These are phyloP conservation scores for Oncorhynchus nerka DNA, from an alignment of 2,113 vertebrate species.

Conservation along the genomic window DNA sequence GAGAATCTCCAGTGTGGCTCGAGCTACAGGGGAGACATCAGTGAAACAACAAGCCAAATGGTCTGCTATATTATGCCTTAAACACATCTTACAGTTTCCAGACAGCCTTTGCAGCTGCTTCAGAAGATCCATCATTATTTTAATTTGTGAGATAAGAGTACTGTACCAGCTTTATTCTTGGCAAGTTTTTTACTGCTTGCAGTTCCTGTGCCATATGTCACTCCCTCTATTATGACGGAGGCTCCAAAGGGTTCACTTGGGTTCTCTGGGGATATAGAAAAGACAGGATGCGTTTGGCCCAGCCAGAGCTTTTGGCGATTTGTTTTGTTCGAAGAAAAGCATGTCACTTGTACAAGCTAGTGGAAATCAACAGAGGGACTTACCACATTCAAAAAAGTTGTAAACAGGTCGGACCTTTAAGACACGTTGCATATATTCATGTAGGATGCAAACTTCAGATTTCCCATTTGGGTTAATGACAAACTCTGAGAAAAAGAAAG, in stretches of 20 bases:
- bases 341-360: not conserved
- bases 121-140: not conserved
- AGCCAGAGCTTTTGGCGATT: not conserved
- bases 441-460: constrained; percentile 97
- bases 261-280: constrained; percentile 81
- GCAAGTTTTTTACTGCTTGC: constrained; percentile 99
- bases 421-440: constrained; percentile 99
- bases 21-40: constrained; percentile 72
- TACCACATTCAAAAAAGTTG: constrained; percentile 99
- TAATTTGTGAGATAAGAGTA: too few relatives aligned
- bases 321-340: not conserved
- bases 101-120: not conserved
- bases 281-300: not conserved
- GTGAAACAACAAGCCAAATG: not conserved
- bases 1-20: constrained; percentile 99
- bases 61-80: not conserved
- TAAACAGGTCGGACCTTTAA: constrained; percentile 99
- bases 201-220: constrained; percentile 97
- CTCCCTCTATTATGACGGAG: constrained; percentile 97
- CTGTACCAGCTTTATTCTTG: constrained; percentile 99
- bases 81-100: not conserved
- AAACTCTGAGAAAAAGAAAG: constrained; percentile 80
- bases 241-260: constrained; percentile 99
- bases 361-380: constrained; percentile 58
- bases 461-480: constrained; percentile 99